phyloP scores from a whole-genome alignment of 2,797 vertebrate genomes.

The Peromyscus eremicus region DNA sequence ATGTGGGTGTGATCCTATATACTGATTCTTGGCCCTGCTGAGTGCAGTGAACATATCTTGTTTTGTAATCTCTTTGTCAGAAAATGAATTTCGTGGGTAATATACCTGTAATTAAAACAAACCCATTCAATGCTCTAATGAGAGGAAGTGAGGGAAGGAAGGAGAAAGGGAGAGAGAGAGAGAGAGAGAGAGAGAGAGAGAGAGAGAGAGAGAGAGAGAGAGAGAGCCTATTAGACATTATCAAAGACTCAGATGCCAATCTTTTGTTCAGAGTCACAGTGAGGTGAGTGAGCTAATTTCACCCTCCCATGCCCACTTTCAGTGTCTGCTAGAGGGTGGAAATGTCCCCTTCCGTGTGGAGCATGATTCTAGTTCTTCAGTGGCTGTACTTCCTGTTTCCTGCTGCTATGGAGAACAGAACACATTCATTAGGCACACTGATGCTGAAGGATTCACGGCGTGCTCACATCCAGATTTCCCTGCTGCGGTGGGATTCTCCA shows the following conservation, averaged over 20 bases:
- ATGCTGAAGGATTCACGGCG: not conserved
- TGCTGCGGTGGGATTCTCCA: not conserved
- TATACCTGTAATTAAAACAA: not conserved
- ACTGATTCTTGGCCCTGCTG: not conserved
- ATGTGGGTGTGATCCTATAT: not conserved
- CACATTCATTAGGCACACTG: not conserved
- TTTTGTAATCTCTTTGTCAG: not conserved
- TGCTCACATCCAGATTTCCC: not conserved
- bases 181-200: not conserved
- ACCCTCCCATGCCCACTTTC: not conserved
- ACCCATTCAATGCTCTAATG: not conserved
- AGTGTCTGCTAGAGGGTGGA: not conserved
- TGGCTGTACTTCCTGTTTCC: not conserved
- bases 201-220: not conserved
- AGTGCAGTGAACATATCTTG: not conserved
- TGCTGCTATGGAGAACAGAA: not conserved
- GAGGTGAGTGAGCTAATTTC: not conserved
- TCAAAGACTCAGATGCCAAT: not conserved
- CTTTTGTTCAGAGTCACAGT: no score
- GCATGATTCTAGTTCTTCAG: not conserved
- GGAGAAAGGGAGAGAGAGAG: not conserved
- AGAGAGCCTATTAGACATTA: not conserved
- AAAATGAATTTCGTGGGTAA: conserved; percentile 17
- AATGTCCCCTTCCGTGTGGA: not conserved
- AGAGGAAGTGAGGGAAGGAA: not conserved